Evolutionary conservation across 2,888 invertebrate species (phyloP).

Genomic region (Aporophyla lueneburgensis): DNA sequence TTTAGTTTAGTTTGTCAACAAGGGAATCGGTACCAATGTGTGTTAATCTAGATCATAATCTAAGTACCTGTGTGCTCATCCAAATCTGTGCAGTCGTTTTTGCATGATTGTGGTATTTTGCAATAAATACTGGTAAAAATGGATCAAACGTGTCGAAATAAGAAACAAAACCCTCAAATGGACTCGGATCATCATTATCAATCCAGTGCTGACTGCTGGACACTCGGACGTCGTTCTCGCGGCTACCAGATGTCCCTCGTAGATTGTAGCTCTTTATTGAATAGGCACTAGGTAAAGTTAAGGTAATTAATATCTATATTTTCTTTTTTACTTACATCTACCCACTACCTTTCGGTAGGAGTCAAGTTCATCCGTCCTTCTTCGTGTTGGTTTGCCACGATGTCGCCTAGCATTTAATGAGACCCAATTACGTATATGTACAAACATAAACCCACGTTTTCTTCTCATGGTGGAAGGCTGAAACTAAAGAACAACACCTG

Average conservation of each 20-base stretch:
- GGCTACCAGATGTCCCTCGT: background rate
- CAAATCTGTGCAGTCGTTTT: too few species aligned
- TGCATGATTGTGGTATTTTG: too few species aligned
- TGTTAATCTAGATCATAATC: too few species aligned
- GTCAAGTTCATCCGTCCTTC: background rate
- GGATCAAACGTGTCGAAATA: background rate
- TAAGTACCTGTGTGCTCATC: too few species aligned
- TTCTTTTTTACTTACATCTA: background rate
- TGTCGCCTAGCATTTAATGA: background rate
- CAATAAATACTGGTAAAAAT: background rate
- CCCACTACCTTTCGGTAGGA: background rate
- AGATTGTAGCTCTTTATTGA: background rate
- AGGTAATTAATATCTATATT: background rate
- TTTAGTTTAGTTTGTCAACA: too few species aligned
- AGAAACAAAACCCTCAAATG: background rate
- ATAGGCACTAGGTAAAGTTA: background rate
- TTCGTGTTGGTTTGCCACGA: background rate
- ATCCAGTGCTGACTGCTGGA: too few species aligned
- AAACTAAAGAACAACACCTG: too few species aligned
- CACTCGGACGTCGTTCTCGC: too few species aligned
- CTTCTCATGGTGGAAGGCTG: too few species aligned
- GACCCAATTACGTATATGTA: too few species aligned
- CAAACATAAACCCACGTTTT: too few species aligned
- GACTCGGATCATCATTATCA: background rate
- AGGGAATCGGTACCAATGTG: too few species aligned